Percentiles rank a stretch among this genome's conserved stretches.
Evolutionary conservation across 2,888 invertebrate species (phyloP).

Genomic region (Philonicus albiceps): DNA sequence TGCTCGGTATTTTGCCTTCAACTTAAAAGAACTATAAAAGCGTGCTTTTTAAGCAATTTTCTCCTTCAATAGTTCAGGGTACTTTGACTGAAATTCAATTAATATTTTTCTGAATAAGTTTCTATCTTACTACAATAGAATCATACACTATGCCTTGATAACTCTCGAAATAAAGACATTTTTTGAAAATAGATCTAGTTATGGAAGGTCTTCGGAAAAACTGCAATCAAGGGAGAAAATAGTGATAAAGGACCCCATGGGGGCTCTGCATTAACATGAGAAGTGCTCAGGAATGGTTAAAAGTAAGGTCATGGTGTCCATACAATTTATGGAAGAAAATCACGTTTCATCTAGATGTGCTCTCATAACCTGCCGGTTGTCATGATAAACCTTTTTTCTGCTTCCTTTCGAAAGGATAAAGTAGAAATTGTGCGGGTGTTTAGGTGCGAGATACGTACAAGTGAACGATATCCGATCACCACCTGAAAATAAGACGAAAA

Average conservation of each 20-base stretch:
- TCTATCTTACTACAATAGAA: too few relatives aligned
- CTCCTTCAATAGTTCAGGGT: too few relatives aligned
- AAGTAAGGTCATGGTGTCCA: background rate
- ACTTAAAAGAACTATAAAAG: too few relatives aligned
- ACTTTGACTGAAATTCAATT: too few relatives aligned
- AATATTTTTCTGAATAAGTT: background rate
- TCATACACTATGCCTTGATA: background rate
- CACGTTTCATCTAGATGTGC: background rate
- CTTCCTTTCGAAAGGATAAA: background rate
- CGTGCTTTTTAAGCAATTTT: too few relatives aligned
- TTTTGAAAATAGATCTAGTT: background rate
- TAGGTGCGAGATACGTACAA: background rate
- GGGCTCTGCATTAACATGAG: background rate
- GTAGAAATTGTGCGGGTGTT: background rate
- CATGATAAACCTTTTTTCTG: background rate
- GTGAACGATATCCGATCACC: background rate
- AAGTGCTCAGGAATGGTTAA: background rate
- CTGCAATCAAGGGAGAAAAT: background rate
- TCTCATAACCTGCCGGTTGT: background rate
- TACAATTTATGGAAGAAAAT: constrained; percentile 3
- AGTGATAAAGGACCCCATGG: background rate
- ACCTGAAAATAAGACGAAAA: background rate
- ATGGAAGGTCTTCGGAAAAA: background rate
- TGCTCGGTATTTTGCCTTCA: too few relatives aligned
- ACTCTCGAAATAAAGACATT: background rate